phyloP scores from a whole-genome alignment of 53 echinoderm and acorn worm genomes.

The Arbacia lixula region DNA sequence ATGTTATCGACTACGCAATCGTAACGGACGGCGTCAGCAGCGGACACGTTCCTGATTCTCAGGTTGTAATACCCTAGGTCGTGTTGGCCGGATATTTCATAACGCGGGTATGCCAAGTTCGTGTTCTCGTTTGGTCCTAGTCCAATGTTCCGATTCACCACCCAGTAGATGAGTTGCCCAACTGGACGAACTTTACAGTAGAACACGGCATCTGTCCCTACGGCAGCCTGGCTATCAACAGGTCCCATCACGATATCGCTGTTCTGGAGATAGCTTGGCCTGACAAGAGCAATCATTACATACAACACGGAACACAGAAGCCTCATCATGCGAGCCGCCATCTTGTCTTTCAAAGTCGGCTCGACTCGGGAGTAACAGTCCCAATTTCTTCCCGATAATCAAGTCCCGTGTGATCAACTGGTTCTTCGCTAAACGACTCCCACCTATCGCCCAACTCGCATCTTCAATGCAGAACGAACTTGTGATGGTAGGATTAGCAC shows the following conservation, averaged over 20 bases:
- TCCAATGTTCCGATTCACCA: constrained; percentile 25
- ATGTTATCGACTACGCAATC: constrained; percentile 32
- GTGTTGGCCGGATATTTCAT: constrained; percentile 30
- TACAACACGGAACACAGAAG: no score
- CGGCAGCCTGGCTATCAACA: neutral
- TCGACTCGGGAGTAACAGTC: no score
- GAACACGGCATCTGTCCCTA: constrained; percentile 23
- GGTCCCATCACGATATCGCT: constrained; percentile 31
- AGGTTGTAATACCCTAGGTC: constrained; percentile 30
- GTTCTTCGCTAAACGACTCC: no score
- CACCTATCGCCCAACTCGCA: no score
- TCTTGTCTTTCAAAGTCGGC: neutral
- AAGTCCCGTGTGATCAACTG: no score
- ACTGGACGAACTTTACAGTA: constrained; percentile 42
- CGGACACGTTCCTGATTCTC: constrained; percentile 18
- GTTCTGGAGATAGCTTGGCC: neutral
- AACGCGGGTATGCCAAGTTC: constrained; percentile 5
- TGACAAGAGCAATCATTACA: no score
- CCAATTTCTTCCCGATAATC: no score
- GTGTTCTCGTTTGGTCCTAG: constrained; percentile 25
- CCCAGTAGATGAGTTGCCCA: constrained; percentile 22
- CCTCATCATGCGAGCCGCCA: neutral
- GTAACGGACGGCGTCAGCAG: constrained; percentile 13
- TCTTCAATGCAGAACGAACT: no score
- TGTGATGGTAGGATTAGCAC: no score